Evolutionary conservation across 2,113 vertebrate species (phyloP).

Genomic region (Picathartes gymnocephalus): DNA sequence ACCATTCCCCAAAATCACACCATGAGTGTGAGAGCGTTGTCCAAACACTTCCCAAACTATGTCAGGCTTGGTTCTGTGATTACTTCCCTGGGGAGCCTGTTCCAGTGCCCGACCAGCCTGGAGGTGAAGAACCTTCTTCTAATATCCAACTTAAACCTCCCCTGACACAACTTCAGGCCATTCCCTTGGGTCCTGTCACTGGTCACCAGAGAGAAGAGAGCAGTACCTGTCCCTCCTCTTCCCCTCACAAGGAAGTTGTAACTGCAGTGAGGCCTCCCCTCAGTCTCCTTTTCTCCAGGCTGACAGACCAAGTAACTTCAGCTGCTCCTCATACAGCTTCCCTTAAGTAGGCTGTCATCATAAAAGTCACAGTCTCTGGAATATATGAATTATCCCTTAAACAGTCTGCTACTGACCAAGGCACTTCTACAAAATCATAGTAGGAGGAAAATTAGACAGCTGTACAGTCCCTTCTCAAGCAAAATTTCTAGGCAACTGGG

Average conservation of each 20-base stretch:
- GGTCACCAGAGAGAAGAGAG: background rate
- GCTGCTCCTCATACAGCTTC: fast-evolving
- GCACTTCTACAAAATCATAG: background rate
- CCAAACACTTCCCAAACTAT: background rate
- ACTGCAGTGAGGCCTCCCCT: background rate
- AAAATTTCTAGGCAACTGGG: background rate
- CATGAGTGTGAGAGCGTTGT: background rate
- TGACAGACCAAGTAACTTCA: background rate
- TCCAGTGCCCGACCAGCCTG: background rate
- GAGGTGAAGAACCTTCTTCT: background rate
- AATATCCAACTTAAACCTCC: background rate
- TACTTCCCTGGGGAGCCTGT: background rate
- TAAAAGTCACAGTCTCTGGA: background rate
- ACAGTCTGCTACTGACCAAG: background rate
- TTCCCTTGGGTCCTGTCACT: background rate
- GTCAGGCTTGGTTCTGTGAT: background rate
- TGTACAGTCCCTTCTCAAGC: background rate
- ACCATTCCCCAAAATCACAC: background rate
- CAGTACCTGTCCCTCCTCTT: background rate
- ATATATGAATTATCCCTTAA: background rate
- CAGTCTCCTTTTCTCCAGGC: background rate
- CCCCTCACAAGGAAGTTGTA: fast-evolving
- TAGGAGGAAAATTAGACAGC: background rate
- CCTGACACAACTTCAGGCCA: background rate
- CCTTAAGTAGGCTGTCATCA: background rate